These are phyloP conservation scores for Tadarida brasiliensis DNA, from an alignment of 2,797 vertebrate species.

Conservation along the genomic window DNA sequence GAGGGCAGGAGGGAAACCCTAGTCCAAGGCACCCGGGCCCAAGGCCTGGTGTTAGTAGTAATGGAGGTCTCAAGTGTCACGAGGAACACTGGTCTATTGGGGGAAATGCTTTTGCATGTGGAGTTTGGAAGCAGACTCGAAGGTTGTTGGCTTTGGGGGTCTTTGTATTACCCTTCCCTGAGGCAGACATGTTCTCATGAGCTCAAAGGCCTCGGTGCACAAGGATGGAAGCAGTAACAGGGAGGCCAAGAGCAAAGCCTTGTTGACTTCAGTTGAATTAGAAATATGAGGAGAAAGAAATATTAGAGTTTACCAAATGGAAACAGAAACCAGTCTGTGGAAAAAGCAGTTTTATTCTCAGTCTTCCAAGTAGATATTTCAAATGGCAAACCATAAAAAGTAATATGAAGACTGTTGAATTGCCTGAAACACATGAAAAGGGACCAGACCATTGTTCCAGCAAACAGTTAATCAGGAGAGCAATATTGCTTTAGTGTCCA, in stretches of 20 bases:
- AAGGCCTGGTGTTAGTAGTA: background rate
- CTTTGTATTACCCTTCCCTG: background rate
- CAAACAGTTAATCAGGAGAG: slow-evolving; percentile 26
- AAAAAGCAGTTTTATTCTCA: slow-evolving; percentile 63
- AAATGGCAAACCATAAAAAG: slow-evolving; percentile 56
- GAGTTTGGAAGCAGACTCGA: background rate
- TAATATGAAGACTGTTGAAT: slow-evolving; percentile 21
- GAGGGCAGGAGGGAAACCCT: background rate
- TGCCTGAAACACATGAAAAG: slow-evolving; percentile 40
- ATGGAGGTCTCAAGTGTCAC: background rate
- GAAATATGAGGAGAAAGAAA: slow-evolving; percentile 31
- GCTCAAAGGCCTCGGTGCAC: background rate
- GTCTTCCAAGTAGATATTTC: slow-evolving; percentile 56
- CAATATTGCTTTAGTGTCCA: background rate
- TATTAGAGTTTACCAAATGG: slow-evolving; percentile 46
- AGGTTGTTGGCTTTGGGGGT: background rate
- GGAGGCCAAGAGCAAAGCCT: background rate
- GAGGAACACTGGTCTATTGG: background rate
- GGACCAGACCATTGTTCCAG: background rate
- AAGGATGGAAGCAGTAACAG: background rate
- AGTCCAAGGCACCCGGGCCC: accelerated
- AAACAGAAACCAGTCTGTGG: slow-evolving; percentile 58
- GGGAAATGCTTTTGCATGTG: background rate
- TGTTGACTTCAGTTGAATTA: slow-evolving; percentile 35
- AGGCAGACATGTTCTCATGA: background rate